Evolutionary conservation across 2,113 vertebrate species (phyloP).

Genomic region (Corythornis vintsioides): DNA sequence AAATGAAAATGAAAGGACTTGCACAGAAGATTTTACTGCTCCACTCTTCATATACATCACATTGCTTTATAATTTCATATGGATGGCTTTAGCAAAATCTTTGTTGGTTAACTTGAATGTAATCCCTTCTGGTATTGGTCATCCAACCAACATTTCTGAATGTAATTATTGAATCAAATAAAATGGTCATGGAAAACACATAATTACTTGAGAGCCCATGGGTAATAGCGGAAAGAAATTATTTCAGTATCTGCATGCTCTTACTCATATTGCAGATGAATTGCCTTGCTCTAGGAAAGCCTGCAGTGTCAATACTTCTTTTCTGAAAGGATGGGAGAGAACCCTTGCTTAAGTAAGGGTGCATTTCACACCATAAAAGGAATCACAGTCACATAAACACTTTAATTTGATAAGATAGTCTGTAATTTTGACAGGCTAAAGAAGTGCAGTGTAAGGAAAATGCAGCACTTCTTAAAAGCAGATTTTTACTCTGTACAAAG

Average conservation of each 20-base stretch:
- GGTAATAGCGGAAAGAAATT: conserved; percentile 33
- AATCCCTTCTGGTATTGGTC: conserved; percentile 42
- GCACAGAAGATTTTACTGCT: background rate
- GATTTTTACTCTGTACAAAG: conserved; percentile 28
- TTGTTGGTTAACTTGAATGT: conserved; percentile 24
- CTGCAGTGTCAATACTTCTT: background rate
- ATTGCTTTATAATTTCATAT: background rate
- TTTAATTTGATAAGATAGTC: conserved; percentile 47
- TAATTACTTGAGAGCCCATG: conserved; percentile 26
- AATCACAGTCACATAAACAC: background rate
- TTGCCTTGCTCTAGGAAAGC: background rate
- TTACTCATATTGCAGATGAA: background rate
- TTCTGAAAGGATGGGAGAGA: conserved; percentile 1
- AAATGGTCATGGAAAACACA: conserved; percentile 37
- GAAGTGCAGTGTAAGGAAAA: background rate
- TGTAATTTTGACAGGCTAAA: conserved; percentile 28
- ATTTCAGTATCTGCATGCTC: conserved; percentile 40
- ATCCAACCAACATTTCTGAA: conserved; percentile 4
- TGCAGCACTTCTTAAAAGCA: background rate
- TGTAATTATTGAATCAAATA: conserved; percentile 26
- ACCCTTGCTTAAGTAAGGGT: background rate
- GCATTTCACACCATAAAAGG: conserved; percentile 9
- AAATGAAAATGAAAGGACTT: background rate
- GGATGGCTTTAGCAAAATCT: background rate
- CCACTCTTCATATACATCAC: background rate